Percentiles rank a stretch among this genome's conserved stretches.
phyloP scores from a whole-genome alignment of 2,888 invertebrate species.

The Blastobasis lacticolella region DNA sequence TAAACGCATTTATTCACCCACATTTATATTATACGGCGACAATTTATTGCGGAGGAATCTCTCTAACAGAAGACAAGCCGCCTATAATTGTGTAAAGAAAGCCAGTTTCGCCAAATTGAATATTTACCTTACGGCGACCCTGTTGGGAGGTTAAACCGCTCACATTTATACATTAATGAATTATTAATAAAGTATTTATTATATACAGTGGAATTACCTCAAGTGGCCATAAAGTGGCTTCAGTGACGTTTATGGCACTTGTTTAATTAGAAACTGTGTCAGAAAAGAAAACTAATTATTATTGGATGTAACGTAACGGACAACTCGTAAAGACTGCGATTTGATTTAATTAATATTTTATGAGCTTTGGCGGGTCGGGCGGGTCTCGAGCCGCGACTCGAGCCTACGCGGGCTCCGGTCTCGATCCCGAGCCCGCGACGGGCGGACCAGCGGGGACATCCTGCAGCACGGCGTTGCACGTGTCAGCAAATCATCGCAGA shows the following conservation, averaged over 20 bases:
- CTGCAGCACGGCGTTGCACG: too few species aligned
- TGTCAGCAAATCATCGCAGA: too few species aligned
- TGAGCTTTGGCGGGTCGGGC: too few species aligned
- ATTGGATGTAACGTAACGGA: neutral
- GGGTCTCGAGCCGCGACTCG: too few species aligned
- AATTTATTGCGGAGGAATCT: too few species aligned
- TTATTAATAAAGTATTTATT: conserved; percentile 1
- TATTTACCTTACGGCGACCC: neutral
- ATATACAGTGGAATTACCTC: neutral
- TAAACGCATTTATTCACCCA: too few species aligned
- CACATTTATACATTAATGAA: conserved; percentile 4
- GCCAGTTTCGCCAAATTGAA: conserved; percentile 6
- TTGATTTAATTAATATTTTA: neutral
- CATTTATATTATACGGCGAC: too few species aligned
- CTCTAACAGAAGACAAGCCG: neutral
- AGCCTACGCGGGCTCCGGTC: too few species aligned
- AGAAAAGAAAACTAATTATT: conserved; percentile 1
- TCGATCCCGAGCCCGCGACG: too few species aligned
- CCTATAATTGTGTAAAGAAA: conserved; percentile 1
- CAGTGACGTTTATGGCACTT: neutral
- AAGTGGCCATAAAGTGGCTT: neutral
- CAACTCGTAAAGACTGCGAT: neutral
- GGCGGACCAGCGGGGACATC: too few species aligned
- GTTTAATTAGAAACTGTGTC: conserved; percentile 3
- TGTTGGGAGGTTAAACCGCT: conserved; percentile 1